phyloP scores from a whole-genome alignment of 2,113 vertebrate genomes.

The Hyla sarda region DNA sequence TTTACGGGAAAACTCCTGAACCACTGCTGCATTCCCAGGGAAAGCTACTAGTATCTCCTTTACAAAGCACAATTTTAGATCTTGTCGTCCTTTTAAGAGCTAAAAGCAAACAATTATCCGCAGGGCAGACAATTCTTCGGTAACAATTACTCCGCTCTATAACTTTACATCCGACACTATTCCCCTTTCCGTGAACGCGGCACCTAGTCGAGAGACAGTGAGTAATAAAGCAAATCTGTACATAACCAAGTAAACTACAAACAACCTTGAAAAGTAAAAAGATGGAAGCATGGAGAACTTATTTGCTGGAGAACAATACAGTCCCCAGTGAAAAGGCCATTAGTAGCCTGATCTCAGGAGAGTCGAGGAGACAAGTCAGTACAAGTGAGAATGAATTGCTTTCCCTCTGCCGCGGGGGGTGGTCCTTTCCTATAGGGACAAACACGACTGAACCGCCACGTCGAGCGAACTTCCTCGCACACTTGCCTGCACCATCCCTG shows the following conservation, averaged over 20 bases:
- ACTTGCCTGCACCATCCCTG: conserved; percentile 47
- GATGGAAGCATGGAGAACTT: conserved; percentile 47
- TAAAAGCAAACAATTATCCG: conserved; percentile 4
- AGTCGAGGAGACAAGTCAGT: conserved; percentile 41
- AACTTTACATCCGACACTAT: not conserved
- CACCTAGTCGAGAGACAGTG: not conserved
- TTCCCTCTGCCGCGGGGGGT: conserved; percentile 56
- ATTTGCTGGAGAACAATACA: conserved; percentile 54
- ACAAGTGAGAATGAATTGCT: conserved; percentile 59
- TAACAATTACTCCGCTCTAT: not conserved
- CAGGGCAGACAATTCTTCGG: not conserved
- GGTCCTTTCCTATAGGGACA: conserved; percentile 52
- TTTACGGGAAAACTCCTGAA: not conserved
- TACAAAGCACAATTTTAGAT: not conserved
- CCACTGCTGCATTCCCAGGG: not conserved
- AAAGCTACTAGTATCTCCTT: not conserved
- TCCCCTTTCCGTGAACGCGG: not conserved
- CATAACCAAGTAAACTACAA: conserved; percentile 42
- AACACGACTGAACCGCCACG: conserved; percentile 39
- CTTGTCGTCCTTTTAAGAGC: not conserved
- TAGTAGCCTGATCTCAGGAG: conserved; percentile 53
- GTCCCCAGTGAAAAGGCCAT: conserved; percentile 57
- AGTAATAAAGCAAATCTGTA: conserved; percentile 9
- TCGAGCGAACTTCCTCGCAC: conserved; percentile 20
- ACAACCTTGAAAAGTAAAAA: conserved; percentile 60